A percentile compares a stretch with the other conserved stretches of the same genome.
Conservation (phyloP, 2,888 invertebrate species). For the Opisthograptis luteolata region DNA sequence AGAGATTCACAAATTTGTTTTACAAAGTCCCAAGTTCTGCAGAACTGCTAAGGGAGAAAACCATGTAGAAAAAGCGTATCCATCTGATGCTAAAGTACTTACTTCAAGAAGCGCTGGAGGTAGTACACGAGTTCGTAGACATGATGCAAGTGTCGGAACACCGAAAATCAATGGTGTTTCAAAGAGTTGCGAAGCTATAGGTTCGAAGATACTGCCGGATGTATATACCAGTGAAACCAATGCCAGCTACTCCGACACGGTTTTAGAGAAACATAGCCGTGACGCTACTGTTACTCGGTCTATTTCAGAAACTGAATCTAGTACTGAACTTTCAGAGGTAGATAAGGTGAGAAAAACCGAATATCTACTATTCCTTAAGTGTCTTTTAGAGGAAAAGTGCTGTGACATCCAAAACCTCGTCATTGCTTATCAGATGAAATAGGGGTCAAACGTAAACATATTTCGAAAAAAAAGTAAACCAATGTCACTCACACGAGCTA, state of each 20-base stretch:
- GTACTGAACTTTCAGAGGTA: conserved; percentile 40
- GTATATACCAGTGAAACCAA: conserved; percentile 50
- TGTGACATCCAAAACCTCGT: no score
- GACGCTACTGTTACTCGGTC: conserved; percentile 54
- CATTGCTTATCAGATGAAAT: no score
- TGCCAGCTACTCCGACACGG: conserved; percentile 66
- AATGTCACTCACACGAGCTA: no score
- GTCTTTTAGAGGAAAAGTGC: no score
- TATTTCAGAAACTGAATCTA: conserved; percentile 53
- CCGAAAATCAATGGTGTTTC: conserved; percentile 62
- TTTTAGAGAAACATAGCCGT: conserved; percentile 63
- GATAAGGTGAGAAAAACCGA: conserved; percentile 52
- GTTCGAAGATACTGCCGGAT: conserved; percentile 52
- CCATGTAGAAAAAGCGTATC: conserved; percentile 18
- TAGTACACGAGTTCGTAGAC: conserved; percentile 52
- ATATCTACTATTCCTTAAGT: no score
- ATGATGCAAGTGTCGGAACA: conserved; percentile 68
- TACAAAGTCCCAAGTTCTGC: conserved; percentile 51
- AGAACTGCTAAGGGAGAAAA: conserved; percentile 32
- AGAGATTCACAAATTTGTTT: conserved; percentile 73
- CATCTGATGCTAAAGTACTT: conserved; percentile 39
- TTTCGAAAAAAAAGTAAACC: no score
- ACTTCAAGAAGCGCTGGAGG: conserved; percentile 62
- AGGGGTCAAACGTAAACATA: no score
- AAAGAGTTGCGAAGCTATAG: conserved; percentile 74